Evolutionary conservation across 2,113 vertebrate species (phyloP), one percentile per base, ranked within the genome.

Genomic region (Nicator chloris): DNA sequence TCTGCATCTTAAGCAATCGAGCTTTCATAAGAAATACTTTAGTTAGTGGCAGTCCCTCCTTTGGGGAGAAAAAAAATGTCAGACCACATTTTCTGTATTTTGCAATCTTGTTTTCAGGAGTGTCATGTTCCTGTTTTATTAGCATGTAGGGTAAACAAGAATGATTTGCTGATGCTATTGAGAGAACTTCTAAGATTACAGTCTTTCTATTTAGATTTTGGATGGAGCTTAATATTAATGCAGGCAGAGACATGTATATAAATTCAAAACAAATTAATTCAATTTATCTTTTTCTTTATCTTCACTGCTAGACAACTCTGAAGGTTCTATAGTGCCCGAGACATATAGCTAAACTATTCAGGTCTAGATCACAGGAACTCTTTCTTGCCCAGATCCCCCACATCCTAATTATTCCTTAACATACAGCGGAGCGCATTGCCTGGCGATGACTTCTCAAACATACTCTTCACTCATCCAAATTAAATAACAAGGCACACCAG

Each of bases 1-100:
- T 97, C 94, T 98, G 93, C 92, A 97, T 96, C 95, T 98, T 97
- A 98, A 97, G 96, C 90, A 98, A 97, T 95, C 89, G 91, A 97
- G 92, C 87, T 97, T 98, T 98, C 95, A 97, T 97, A 96, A 97
- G 96, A 97, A 97, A 97, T 96, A 96, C 77, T 95, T 98, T 91
- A 95, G 88, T 95, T 97, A 93, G 95, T 97, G 92, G 93, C 96
- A 97, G 95, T 89, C 42, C 47, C 97, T 98, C 96, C 95, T 98
- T 95, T 96, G 93, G 96, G 95, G 95, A 97, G 96, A 95, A 97
- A 98, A 97, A 97, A 97, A 96, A 97, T 97, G 89, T 97, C 97
- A 97, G 91, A 95, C 79, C 92, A 97, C 87, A 96, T 98, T 96
- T 95, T 97, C 95, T 96, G 92, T 96, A 96, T 97, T 97, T 97